A percentile compares a stretch with the other conserved stretches of the same genome.
These are phyloP conservation scores for Buphagus erythrorhynchus DNA, from an alignment of 2,797 vertebrate genomes.

Conservation along the genomic window DNA sequence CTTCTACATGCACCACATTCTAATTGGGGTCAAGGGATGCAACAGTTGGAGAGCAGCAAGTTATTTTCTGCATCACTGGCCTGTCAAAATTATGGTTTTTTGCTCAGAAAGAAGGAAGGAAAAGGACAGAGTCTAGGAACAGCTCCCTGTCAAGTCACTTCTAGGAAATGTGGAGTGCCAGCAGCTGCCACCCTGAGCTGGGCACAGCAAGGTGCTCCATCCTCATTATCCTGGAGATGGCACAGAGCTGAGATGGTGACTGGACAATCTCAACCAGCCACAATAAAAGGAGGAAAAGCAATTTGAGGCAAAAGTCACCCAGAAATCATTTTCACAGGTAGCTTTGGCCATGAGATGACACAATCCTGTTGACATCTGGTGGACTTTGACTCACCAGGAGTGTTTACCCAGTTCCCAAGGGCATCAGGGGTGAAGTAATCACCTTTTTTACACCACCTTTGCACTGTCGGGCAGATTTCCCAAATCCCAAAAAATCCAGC, in stretches of 20 bases:
- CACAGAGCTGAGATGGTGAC: background rate
- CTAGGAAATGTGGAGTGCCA: background rate
- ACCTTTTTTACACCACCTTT: background rate
- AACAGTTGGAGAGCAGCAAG: slow-evolving; percentile 39
- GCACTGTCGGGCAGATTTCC: background rate
- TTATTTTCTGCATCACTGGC: slow-evolving; percentile 49
- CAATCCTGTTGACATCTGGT: background rate
- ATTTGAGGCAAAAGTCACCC: background rate
- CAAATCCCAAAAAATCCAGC: background rate
- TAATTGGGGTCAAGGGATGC: slow-evolving; percentile 63
- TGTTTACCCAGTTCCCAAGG: background rate
- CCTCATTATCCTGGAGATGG: background rate
- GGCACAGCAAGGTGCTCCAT: background rate
- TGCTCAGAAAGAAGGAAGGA: background rate
- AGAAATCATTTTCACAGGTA: background rate
- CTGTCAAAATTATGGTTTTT: slow-evolving; percentile 46
- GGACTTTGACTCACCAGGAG: background rate
- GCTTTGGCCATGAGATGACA: background rate
- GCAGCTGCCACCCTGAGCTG: background rate
- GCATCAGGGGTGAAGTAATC: background rate
- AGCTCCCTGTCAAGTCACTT: background rate
- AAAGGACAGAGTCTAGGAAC: background rate
- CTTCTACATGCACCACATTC: slow-evolving; percentile 62
- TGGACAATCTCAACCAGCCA: background rate
- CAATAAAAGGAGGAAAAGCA: background rate